phyloP scores from a whole-genome alignment of 2,888 invertebrate genomes.

The Punctoribates punctum region DNA sequence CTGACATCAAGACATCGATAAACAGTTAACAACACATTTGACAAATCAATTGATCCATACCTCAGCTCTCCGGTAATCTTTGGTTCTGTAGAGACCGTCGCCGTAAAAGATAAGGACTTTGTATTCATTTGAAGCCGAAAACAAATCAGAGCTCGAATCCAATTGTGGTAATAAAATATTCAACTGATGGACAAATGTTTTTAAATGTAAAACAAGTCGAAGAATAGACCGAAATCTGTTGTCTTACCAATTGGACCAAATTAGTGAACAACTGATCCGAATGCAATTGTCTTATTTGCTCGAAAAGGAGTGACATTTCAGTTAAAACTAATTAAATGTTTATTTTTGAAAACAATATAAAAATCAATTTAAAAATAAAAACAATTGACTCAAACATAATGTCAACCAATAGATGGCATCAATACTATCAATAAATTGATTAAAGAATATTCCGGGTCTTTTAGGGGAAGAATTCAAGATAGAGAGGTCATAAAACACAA shows the following conservation, averaged over 20 bases:
- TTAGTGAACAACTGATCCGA: slow-evolving; percentile 68
- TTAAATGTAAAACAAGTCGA: neutral
- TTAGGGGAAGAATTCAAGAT: no score
- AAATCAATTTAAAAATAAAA: no score
- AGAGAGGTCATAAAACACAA: no score
- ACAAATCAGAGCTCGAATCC: slow-evolving; percentile 56
- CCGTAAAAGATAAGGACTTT: slow-evolving; percentile 67
- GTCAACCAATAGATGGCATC: no score
- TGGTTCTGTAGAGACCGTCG: slow-evolving; percentile 65
- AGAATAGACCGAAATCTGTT: slow-evolving; percentile 36
- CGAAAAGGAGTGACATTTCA: slow-evolving; percentile 53
- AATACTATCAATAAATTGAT: no score
- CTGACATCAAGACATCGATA: neutral
- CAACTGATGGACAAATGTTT: neutral
- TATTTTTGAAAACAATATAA: no score
- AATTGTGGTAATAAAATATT: slow-evolving; percentile 61
- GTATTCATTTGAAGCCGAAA: slow-evolving; percentile 63
- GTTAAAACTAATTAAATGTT: neutral
- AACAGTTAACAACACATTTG: slow-evolving; percentile 21
- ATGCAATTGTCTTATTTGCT: slow-evolving; percentile 66
- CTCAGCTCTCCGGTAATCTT: slow-evolving; percentile 67
- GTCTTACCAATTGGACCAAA: slow-evolving; percentile 66
- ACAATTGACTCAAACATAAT: no score
- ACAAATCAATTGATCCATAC: slow-evolving; percentile 50
- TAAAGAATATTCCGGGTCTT: no score